Base-by-base conservation (phyloP, 2,888 invertebrate species). In the Bombylius major region DNA sequence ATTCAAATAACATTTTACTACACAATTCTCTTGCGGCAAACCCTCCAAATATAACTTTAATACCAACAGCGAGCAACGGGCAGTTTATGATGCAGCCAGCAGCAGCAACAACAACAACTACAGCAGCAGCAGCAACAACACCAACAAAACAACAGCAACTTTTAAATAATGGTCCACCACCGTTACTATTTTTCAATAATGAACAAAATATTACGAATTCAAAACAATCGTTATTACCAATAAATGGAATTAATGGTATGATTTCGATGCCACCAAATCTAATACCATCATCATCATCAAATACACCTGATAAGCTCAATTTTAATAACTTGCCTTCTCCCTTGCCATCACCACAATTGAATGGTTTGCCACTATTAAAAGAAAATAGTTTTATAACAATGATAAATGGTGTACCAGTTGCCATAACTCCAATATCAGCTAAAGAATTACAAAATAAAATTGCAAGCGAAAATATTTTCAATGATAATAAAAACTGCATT, bases 101-200 rank as follows among this genome's bases (percentile, higher is more conserved):
- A 23, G 3, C 23, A 23, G 3, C 23, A 23, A n/a, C 50, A 13
- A 39, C 54, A 5, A 50, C 50, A 6, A 33, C 47, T 5, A 32
- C 42, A n/a, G 32, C 42, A 13, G 42, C 50, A 33, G 39, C 57
- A 53, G 46, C 55, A 23, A 23, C 64, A 3, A 42, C 65, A n/a
- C 63, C 62, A 58, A 56, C 65, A 54, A 66, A 66, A 4, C 66
- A 65, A 5, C 51, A 66, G 4, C 66, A 65, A 5, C 50, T 66
- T 42, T 66, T 66, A 50, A 66, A 65, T 1, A 67, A 65, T 47
- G 66, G 65, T 12, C 67, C 64, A 1, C 67, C 67, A 11, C 7
- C 39, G 8, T 11, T 11, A 42, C 12, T 42, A 42, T 11, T 42
- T 42, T 42, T 42, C 39, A 11, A 11, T 3, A 11, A 42, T 11